Percentiles rank a stretch among this genome's conserved stretches.
Evolutionary conservation across 2,797 vertebrate species (phyloP).

Genomic region (Propithecus deckenii): DNA sequence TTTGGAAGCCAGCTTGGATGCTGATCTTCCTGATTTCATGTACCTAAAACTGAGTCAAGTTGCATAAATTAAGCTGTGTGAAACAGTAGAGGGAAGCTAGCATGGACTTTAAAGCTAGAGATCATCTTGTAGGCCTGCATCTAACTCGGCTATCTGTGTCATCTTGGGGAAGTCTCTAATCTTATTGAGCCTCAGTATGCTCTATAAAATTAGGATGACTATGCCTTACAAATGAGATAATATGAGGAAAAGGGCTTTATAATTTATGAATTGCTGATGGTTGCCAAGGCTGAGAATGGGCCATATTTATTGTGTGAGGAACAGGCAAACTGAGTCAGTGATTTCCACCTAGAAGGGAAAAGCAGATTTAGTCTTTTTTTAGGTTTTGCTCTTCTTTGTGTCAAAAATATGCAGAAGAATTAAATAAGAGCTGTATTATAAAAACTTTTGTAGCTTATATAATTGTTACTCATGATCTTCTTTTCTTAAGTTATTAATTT

Average conservation of each 20-base stretch:
- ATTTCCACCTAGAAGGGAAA: conserved; percentile 48
- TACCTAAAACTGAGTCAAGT: background rate
- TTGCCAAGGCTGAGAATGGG: background rate
- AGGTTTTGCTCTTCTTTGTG: conserved; percentile 73
- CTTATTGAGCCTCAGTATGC: background rate
- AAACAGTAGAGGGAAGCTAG: background rate
- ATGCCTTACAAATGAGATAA: background rate
- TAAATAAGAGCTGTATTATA: conserved; percentile 39
- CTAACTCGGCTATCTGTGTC: background rate
- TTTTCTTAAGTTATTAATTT: conserved; percentile 27
- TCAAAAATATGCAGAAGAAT: background rate
- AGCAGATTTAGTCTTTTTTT: conserved; percentile 89
- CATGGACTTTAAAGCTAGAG: background rate
- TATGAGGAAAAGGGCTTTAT: background rate
- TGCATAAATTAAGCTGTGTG: background rate
- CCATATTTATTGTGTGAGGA: background rate
- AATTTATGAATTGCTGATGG: background rate
- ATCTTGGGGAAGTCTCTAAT: background rate
- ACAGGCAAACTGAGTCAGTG: background rate
- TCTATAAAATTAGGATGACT: conserved; percentile 7
- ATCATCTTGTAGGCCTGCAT: background rate
- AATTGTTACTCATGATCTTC: background rate
- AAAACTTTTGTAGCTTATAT: background rate
- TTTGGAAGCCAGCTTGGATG: background rate
- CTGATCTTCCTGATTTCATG: background rate